A percentile compares a stretch with the other conserved stretches of the same genome.
phyloP scores from a whole-genome alignment of 2,888 invertebrate species.

The Antitype chi region DNA sequence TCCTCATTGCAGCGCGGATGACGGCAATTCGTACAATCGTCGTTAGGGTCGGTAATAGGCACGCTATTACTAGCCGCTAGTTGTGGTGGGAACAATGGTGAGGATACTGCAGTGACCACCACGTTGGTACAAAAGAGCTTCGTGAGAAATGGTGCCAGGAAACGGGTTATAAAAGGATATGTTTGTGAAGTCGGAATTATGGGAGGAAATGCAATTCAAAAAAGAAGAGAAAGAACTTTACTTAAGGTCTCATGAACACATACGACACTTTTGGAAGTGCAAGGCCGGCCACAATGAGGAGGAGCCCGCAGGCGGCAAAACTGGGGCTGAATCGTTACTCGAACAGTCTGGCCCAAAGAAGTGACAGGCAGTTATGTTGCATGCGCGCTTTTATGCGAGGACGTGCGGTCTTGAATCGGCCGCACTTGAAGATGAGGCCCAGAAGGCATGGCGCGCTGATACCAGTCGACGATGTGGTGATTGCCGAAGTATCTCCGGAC shows the following conservation, averaged over 20 bases:
- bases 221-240: neutral
- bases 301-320: no score
- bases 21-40: conserved; percentile 73
- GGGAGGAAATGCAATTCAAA: neutral
- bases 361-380: no score
- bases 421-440: no score
- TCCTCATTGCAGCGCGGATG: conserved; percentile 87
- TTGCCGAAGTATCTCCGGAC: no score
- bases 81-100: conserved; percentile 47
- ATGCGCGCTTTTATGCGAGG: no score
- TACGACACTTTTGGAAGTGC: neutral
- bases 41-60: conserved; percentile 46
- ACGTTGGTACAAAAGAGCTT: neutral
- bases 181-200: neutral
- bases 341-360: no score
- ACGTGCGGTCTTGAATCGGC: no score
- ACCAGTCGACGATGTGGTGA: no score
- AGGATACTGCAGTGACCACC: conserved; percentile 11
- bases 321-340: no score
- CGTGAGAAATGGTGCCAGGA: conserved; percentile 25
- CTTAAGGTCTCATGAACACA: neutral
- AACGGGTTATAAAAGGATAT: neutral
- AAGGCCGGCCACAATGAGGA: no score
- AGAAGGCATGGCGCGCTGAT: no score
- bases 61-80: conserved; percentile 31